Evolutionary conservation across 2,113 vertebrate genomes (phyloP).

Genomic region (Hypocryptadius cinnamomeus): DNA sequence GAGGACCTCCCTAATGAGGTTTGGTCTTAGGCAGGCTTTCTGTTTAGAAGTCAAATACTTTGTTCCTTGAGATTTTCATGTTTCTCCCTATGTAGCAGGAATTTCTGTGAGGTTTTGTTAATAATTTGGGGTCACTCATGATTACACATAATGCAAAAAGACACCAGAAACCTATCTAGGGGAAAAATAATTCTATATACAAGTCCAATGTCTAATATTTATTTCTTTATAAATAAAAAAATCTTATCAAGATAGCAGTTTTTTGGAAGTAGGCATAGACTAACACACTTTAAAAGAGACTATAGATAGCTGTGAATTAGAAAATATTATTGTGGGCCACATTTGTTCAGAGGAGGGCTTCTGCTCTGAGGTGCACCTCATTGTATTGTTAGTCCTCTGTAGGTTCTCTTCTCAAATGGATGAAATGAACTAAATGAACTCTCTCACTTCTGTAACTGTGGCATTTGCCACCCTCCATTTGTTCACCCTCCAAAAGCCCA

Average conservation of each 20-base stretch:
- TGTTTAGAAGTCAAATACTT: background rate
- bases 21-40: background rate
- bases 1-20: conserved; percentile 31
- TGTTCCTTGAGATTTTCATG: background rate
- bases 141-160: background rate
- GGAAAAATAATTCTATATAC: background rate
- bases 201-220: background rate
- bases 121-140: background rate
- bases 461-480: background rate
- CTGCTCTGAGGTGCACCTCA: background rate
- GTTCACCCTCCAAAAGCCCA: background rate
- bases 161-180: background rate
- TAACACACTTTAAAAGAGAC: background rate
- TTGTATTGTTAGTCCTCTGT: background rate
- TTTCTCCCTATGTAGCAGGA: background rate
- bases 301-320: background rate
- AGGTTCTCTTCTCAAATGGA: background rate
- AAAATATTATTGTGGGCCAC: background rate
- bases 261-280: background rate
- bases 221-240: background rate
- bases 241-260: background rate
- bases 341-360: background rate
- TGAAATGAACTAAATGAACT: background rate
- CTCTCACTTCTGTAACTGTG: background rate
- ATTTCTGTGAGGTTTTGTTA: background rate